Conservation (phyloP, 2,888 invertebrate species). For the Chrysomela aeneicollis region DNA sequence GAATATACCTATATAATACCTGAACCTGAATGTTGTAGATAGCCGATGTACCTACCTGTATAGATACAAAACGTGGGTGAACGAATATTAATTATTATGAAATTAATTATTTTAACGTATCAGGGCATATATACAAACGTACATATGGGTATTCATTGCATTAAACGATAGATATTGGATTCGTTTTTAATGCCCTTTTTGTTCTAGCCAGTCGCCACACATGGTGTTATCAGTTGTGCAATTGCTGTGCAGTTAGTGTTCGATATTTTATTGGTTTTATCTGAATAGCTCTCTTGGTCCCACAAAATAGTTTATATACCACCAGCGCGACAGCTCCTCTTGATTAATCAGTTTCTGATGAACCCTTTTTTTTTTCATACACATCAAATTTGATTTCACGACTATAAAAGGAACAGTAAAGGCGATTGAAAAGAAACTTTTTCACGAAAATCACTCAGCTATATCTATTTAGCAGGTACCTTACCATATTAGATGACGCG, state of each 20-base stretch:
- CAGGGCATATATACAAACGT: too few species aligned
- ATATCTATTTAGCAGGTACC: too few species aligned
- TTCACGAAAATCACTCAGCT: too few species aligned
- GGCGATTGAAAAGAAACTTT: too few species aligned
- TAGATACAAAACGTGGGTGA: neutral
- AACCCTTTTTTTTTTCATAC: too few species aligned
- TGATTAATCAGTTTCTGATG: too few species aligned
- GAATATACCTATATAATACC: constrained; percentile 27
- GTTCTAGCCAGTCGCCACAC: constrained; percentile 44
- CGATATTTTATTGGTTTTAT: constrained; percentile 1
- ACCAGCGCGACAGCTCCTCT: neutral
- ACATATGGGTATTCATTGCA: constrained; percentile 42
- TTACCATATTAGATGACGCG: too few species aligned
- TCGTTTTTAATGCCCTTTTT: constrained; percentile 53
- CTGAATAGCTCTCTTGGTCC: neutral
- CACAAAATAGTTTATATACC: neutral
- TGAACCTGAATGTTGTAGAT: constrained; percentile 46
- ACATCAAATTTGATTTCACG: too few species aligned
- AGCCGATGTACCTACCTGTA: constrained; percentile 34
- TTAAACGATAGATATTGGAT: constrained; percentile 52
- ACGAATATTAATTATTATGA: too few species aligned
- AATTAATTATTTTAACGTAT: constrained; percentile 2
- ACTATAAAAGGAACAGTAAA: too few species aligned
- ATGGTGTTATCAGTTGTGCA: neutral
- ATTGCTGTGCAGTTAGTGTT: constrained; percentile 1